Conservation (phyloP, 2,113 vertebrate species). For the Taxidea taxus region DNA sequence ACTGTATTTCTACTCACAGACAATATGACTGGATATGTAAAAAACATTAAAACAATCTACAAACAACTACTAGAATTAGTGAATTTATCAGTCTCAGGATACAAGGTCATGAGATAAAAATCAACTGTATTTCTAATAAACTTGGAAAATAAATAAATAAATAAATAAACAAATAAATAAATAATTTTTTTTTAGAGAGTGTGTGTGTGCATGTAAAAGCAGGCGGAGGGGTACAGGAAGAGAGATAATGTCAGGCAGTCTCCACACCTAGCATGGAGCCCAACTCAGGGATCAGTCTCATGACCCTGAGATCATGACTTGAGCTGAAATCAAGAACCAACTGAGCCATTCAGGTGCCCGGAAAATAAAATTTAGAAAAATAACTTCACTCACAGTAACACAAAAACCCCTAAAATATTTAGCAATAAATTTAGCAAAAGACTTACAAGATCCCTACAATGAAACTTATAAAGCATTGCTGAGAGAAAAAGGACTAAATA, state of each 20-base stretch:
- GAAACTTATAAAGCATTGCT: not conserved
- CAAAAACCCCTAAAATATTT: not conserved
- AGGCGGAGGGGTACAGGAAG: not conserved
- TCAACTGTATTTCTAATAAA: not conserved
- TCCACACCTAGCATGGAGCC: not conserved
- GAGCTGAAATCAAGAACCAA: not conserved
- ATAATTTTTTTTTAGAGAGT: not conserved
- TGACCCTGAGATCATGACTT: not conserved
- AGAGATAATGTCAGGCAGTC: not conserved
- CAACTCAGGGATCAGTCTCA: not conserved
- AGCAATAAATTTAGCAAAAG: not conserved
- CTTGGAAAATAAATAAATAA: not conserved
- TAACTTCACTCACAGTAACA: not conserved
- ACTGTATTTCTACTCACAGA: not conserved
- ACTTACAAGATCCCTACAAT: not conserved
- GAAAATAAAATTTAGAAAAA: constrained; percentile 2
- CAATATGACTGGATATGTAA: not conserved
- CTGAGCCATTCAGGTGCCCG: not conserved
- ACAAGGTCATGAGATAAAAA: not conserved
- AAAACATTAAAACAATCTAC: not conserved
- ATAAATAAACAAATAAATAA: too few relatives aligned
- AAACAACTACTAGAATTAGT: not conserved
- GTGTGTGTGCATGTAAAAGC: not conserved
- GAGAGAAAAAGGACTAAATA: not conserved
- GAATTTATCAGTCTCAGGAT: not conserved